Base-by-base conservation (phyloP, 2,113 vertebrate genomes). In the Calyptommatus sinebrachiatus region DNA sequence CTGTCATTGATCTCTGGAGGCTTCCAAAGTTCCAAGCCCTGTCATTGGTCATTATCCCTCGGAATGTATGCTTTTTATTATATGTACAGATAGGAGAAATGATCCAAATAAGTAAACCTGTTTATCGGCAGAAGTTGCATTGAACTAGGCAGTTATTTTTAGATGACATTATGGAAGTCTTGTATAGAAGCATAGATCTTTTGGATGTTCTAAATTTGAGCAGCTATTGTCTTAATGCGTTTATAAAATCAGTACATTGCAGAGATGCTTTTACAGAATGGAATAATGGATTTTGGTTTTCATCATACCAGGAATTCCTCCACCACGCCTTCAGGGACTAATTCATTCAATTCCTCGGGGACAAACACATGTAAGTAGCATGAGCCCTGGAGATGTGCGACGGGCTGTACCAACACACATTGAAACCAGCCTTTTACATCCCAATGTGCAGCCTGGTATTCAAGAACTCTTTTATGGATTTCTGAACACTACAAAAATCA, bases 211-310 rank as follows among this genome's bases (percentile, higher is more conserved):
- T 35, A 72, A 24, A 41, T 14, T 41, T 63, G 26, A 16, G 8
- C 4, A 31, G 57, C 35, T 35, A 69, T 70, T 50, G 3, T 24
- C 28, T 21, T 53, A 75, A 10, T 31, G 48, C 63, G 24, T 45
- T 48, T 69, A 71, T 71, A 48, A 50, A 73, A 69, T 22, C 16
- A 48, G 66, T 45, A 80, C n/a, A n/a, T n/a, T n/a, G n/a, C n/a
- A n/a, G n/a, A 62, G 62, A 76, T 62, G 1, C 10, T 68, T 79
- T 57, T 22, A 71, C 26, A 48, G 9, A 3, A 6, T 62, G 53
- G 66, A 69, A 29, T 67, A 68, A 68, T 77, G 46, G 4, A 31
- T 73, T 80, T 84, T 76, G 26, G n/a, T 66, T 66, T 60, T 57
- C 53, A 57, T 8, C 26, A 46, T 46, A 66, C 4, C 21, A 8